Conservation (phyloP, 2,888 invertebrate species). For the Pasiphila rectangulata region DNA sequence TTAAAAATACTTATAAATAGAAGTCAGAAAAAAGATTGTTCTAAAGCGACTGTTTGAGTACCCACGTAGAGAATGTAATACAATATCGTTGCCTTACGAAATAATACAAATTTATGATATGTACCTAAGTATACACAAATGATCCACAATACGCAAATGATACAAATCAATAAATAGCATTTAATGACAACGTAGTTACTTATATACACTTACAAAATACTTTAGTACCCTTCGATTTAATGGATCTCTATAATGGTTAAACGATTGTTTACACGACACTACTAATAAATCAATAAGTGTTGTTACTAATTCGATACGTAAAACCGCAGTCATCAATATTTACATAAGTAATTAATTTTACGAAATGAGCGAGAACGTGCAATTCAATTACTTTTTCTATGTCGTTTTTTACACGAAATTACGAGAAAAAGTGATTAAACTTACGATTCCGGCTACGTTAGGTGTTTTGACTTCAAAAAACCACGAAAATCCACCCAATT, state of each 20-base stretch:
- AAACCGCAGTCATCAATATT: conserved; percentile 64
- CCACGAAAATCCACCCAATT: conserved; percentile 49
- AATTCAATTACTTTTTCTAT: conserved; percentile 32
- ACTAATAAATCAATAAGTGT: conserved; percentile 57
- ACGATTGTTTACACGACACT: conserved; percentile 69
- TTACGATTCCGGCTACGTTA: conserved; percentile 33
- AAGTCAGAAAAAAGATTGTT: not conserved
- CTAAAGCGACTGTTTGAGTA: conserved; percentile 30
- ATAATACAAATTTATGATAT: conserved; percentile 75
- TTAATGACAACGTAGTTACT: conserved; percentile 64
- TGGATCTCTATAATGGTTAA: conserved; percentile 70
- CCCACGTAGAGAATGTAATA: conserved; percentile 39
- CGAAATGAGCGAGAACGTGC: conserved; percentile 37
- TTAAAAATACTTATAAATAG: too few species aligned
- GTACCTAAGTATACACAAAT: conserved; percentile 78
- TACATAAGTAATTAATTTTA: conserved; percentile 71
- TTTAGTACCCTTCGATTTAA: conserved; percentile 79
- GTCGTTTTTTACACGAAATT: conserved; percentile 15
- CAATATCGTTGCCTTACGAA: conserved; percentile 55
- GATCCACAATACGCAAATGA: conserved; percentile 70
- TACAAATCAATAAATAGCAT: conserved; percentile 76
- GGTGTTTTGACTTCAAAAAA: conserved; percentile 46
- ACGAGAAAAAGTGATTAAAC: conserved; percentile 27
- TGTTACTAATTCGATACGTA: conserved; percentile 61
- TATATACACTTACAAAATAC: conserved; percentile 75